Base-by-base conservation (phyloP, 2,797 vertebrate genomes). In the Typhlichthys subterraneus region DNA sequence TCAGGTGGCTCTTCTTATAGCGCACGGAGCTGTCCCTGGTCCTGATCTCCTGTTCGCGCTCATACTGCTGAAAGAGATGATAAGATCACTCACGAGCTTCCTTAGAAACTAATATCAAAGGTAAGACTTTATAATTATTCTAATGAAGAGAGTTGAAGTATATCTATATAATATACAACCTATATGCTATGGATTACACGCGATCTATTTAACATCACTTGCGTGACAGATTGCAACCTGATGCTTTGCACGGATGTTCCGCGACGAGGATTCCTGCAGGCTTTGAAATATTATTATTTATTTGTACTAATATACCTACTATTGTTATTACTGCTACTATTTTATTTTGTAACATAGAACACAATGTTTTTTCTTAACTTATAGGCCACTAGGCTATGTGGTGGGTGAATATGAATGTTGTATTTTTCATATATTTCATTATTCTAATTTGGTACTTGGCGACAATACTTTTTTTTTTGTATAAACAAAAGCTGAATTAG, bases 11-110 rank as follows among this genome's bases (percentile, higher is more conserved):
- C 51, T 67, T 89, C 78, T 78, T 87, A 87, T 83, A 89, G 83
- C 67, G n/a, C 5, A 80, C 86, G 92, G 93, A 94, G 93, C 96
- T 97, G 94, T 95, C 95, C 95, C 67, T 69, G 90, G 95, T 96
- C 87, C 96, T 97, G 95, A 95, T 85, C 85, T 55, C 85, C 81
- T 73, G 79, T 69, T 87, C 81, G 63, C 83, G 33, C 17, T 54
- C 57, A 56, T 23, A 42, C 59, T 4, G 70, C 51, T 29, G 57
- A 63, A 62, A 69, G 90, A 80, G 69, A 90, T 89, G 89, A 69
- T 67, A 74, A 81, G 69, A 52, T 65, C 78, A 51, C 69, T 53
- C 72, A 47, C 69, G 48, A 77, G 11, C 56, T 70, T 73, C 23
- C 0, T 7, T 5, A 53, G 1, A 54, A 76, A 82, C 73, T 82